Evolutionary conservation across 2,113 vertebrate species (phyloP).

Genomic region (Tetrax tetrax): DNA sequence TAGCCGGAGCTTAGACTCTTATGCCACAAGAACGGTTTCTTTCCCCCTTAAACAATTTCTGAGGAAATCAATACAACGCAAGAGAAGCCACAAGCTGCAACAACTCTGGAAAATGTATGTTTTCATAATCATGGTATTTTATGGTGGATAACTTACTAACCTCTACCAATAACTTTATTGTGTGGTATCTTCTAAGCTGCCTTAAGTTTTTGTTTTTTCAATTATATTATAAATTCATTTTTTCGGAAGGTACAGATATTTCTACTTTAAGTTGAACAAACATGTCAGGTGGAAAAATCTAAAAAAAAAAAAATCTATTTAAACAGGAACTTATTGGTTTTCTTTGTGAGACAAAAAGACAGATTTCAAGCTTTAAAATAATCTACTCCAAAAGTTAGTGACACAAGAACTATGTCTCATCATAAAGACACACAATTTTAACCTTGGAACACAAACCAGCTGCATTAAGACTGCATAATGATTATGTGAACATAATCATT

Average conservation of each 20-base stretch:
- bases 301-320: not conserved
- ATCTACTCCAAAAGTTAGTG: not conserved
- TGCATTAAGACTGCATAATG: not conserved
- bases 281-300: not conserved
- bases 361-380: not conserved
- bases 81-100: not conserved
- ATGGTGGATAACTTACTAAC: not conserved
- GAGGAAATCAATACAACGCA: slow-evolving; percentile 4
- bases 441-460: not conserved
- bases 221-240: not conserved
- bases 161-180: not conserved
- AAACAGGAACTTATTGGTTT: not conserved
- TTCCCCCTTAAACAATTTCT: not conserved
- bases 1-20: not conserved
- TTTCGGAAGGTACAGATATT: not conserved
- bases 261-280: not conserved
- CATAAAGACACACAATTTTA: not conserved
- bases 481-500: not conserved
- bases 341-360: not conserved
- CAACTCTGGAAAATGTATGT: not conserved
- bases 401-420: not conserved
- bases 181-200: not conserved
- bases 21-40: not conserved
- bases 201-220: not conserved
- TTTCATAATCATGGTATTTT: not conserved